Evolutionary conservation across 2,113 vertebrate species (phyloP).

Genomic region (Aspidoscelis tigris): DNA sequence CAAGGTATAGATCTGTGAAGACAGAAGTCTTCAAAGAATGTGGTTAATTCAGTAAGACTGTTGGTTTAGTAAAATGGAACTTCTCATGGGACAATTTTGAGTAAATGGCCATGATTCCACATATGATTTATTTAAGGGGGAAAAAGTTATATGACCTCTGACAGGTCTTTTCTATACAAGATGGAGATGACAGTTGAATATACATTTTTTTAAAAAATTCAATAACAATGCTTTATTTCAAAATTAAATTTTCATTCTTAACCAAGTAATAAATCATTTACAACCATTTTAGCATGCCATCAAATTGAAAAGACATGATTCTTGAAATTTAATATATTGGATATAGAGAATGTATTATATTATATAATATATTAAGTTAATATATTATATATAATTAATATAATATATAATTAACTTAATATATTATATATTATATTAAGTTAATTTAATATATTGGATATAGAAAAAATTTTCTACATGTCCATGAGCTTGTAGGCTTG

Average conservation of each 20-base stretch:
- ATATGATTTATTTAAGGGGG: constrained; percentile 24
- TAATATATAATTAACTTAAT: no score
- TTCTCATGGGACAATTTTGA: constrained; percentile 47
- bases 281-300: constrained; percentile 8
- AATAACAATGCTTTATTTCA: constrained; percentile 1
- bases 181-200: neutral
- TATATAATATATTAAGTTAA: no score
- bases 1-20: constrained; percentile 57
- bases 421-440: no score
- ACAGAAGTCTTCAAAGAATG: constrained; percentile 46
- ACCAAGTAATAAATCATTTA: neutral
- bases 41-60: constrained; percentile 41
- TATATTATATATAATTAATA: no score
- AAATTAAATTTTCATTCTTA: constrained; percentile 45
- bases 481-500: no score
- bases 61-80: constrained; percentile 48
- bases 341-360: no score
- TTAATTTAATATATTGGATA: no score
- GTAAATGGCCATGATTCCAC: neutral
- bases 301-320: constrained; percentile 8
- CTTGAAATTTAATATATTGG: neutral
- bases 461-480: no score
- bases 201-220: constrained; percentile 15
- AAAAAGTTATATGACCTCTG: constrained; percentile 18
- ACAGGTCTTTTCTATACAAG: constrained; percentile 49